Evolutionary conservation across 2,113 vertebrate species (phyloP), one percentile per base, ranked within the genome.

Genomic region (Scomber japonicus): DNA sequence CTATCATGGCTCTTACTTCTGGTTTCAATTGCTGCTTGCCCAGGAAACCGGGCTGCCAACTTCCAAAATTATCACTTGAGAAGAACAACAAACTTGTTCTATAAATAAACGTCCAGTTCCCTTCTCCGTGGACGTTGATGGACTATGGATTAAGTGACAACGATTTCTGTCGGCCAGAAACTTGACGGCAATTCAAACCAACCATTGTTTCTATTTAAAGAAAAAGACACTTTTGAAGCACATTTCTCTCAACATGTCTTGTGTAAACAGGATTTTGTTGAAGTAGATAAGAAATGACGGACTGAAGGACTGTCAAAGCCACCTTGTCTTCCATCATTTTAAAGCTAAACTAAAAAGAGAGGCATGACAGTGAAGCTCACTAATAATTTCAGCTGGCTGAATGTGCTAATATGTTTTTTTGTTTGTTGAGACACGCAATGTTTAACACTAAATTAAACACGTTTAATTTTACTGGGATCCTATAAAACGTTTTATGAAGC

Each of bases 101-200:
- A 88, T 86, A 86, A 86, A 90, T 83, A 89, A 64, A 62, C 67
- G 68, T 77, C 63, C 60, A 62, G 49, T 68, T 70, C 50, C 65
- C 15, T 19, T 89, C 54, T 2, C 48, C 67, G 70, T 15, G 82
- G 75, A 68, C 80, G 76, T 55, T 90, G 80, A 85, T 69, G 49
- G 80, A 63, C 35, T 71, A n/a, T 75, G 61, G 75, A 88, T 90
- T 86, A 64, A 81, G 61, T 83, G 68, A 67, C 73, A 74, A 30
- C 17, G 64, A 83, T 75, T 81, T 85, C 17, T 78, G 71, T 67
- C 16, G 75, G 51, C 21, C 27, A 40, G 17, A 71, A 21, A 80
- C 49, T 12, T 77, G 51, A 75, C 45, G 24, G 46, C 48, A 55
- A 71, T 74, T 80, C 27, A 80, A 72, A 73, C 51, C 56, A 48